phyloP scores from a whole-genome alignment of 2,797 vertebrate genomes.

The Acanthis flammea region DNA sequence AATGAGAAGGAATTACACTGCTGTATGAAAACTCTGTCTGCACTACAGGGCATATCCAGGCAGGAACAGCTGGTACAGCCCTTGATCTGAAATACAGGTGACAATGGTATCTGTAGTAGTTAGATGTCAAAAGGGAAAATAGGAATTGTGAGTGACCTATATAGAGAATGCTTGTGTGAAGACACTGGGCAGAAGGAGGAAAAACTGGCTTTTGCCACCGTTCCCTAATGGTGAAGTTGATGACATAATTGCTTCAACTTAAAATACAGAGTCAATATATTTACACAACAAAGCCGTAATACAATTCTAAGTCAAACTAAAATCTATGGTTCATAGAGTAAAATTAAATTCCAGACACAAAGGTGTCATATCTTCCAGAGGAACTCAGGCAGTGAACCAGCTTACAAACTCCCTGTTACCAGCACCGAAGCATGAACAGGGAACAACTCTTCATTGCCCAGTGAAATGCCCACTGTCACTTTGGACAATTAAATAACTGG shows the following conservation, averaged over 20 bases:
- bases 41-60: neutral
- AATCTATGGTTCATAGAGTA: neutral
- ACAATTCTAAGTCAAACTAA: neutral
- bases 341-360: neutral
- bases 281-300: neutral
- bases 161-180: neutral
- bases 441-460: neutral
- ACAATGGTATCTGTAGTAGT: neutral
- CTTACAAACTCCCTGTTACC: neutral
- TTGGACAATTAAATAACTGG: neutral
- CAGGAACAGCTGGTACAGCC: neutral
- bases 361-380: neutral
- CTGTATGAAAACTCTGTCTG: neutral
- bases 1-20: neutral
- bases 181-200: neutral
- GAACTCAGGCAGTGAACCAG: neutral
- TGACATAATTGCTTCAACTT: neutral
- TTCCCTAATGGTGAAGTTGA: neutral
- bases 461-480: neutral
- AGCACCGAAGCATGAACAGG: neutral
- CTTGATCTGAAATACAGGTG: neutral
- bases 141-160: neutral
- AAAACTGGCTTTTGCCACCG: neutral
- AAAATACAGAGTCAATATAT: neutral
- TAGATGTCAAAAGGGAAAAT: neutral